Evolutionary conservation across 2,888 invertebrate genomes (phyloP).

Genomic region (Tachina fera): DNA sequence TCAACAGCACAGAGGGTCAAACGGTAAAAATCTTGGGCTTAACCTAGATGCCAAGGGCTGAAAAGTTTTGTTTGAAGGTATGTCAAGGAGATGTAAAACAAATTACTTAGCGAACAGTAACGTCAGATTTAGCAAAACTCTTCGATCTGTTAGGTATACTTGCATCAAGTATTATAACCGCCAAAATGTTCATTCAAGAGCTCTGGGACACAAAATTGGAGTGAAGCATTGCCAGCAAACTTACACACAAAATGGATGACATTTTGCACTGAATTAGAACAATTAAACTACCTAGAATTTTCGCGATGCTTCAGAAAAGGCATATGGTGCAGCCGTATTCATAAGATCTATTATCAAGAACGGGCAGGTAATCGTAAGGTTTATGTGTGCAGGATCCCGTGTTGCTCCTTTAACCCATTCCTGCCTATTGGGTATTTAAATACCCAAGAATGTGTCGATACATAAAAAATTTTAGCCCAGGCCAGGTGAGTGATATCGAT

Average conservation of each 20-base stretch:
- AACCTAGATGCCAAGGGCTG: neutral
- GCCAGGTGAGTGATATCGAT: too few relatives aligned
- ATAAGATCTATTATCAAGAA: neutral
- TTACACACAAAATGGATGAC: neutral
- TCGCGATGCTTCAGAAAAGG: constrained; percentile 3
- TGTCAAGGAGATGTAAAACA: neutral
- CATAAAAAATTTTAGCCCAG: too few relatives aligned
- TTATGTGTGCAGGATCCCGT: neutral
- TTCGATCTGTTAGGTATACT: neutral
- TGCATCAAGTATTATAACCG: neutral
- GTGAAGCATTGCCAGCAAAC: neutral
- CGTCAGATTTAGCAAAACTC: neutral
- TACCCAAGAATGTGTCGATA: too few relatives aligned
- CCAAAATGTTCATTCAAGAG: constrained; percentile 23
- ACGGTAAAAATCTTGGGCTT: too few relatives aligned
- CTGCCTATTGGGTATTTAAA: too few relatives aligned
- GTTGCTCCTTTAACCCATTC: too few relatives aligned
- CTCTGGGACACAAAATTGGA: neutral
- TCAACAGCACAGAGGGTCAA: too few relatives aligned
- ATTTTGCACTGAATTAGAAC: neutral
- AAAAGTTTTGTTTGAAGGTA: neutral
- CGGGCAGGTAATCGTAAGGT: neutral
- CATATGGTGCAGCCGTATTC: constrained; percentile 2
- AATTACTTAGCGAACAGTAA: neutral
- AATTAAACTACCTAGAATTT: neutral